A percentile compares a stretch with the other conserved stretches of the same genome.
Evolutionary conservation across 2,113 vertebrate genomes (phyloP).

Genomic region (Hyla sarda): DNA sequence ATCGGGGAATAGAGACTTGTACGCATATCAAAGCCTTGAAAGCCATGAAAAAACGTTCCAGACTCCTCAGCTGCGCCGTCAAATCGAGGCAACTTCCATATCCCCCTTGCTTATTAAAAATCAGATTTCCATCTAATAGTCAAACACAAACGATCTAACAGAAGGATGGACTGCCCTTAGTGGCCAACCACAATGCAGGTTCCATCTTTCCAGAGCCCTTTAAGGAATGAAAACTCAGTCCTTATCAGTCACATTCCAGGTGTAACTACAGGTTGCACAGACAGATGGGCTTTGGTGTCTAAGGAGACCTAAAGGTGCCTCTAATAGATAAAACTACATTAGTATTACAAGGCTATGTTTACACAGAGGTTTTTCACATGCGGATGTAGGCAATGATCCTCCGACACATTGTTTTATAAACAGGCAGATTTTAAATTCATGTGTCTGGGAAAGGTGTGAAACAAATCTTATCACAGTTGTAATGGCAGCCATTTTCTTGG

Average conservation of each 20-base stretch:
- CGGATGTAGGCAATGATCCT: too few relatives aligned
- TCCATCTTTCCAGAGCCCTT: neutral
- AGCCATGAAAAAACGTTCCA: neutral
- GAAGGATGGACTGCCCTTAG: neutral
- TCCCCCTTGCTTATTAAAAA: slow-evolving; percentile 4
- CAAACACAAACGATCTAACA: neutral
- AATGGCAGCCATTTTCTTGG: too few relatives aligned
- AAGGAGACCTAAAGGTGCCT: neutral
- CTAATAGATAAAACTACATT: too few relatives aligned
- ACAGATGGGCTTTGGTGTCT: neutral
- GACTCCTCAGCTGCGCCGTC: neutral
- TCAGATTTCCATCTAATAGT: neutral
- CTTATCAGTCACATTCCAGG: neutral
- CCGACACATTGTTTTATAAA: too few relatives aligned
- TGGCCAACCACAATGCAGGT: neutral
- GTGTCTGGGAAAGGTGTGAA: too few relatives aligned
- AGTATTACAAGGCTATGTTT: too few relatives aligned
- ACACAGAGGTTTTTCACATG: too few relatives aligned
- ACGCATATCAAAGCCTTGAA: neutral
- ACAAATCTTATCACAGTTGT: too few relatives aligned
- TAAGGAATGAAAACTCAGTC: neutral
- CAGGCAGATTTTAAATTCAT: too few relatives aligned
- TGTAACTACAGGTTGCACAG: neutral
- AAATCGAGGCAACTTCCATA: neutral
- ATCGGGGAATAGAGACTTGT: slow-evolving; percentile 11